Percentiles rank a stretch among this genome's conserved stretches.
These are phyloP conservation scores for Malthinus seriepunctatus DNA, from an alignment of 2,888 invertebrate species.

Conservation along the genomic window DNA sequence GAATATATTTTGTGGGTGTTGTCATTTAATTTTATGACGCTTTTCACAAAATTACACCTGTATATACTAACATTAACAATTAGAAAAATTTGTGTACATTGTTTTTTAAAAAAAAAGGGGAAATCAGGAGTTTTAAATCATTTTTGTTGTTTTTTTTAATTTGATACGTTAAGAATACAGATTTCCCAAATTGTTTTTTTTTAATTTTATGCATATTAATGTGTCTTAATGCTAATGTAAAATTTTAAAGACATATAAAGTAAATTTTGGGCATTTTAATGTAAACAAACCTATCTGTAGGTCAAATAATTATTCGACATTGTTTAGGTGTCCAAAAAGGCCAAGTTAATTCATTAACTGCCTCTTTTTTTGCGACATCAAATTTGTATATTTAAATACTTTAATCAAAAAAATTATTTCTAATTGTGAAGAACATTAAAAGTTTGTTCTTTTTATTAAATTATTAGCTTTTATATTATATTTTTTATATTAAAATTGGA, in stretches of 20 bases:
- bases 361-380: slow-evolving; percentile 11
- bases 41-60: slow-evolving; percentile 11
- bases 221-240: slow-evolving; percentile 20
- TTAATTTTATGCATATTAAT: slow-evolving; percentile 13
- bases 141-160: slow-evolving; percentile 14
- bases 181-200: slow-evolving; percentile 15
- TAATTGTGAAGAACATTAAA: slow-evolving; percentile 27
- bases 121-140: slow-evolving; percentile 16
- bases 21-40: slow-evolving; percentile 7
- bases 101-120: slow-evolving; percentile 13
- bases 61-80: slow-evolving; percentile 15
- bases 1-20: slow-evolving; percentile 20
- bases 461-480: too few relatives aligned
- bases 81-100: slow-evolving; percentile 20
- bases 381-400: slow-evolving; percentile 36
- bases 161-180: slow-evolving; percentile 7
- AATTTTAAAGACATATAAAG: slow-evolving; percentile 13
- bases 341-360: too few relatives aligned
- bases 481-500: too few relatives aligned
- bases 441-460: too few relatives aligned
- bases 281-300: slow-evolving; percentile 11
- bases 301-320: too few relatives aligned
- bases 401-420: slow-evolving; percentile 40
- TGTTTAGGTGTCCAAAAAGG: too few relatives aligned
- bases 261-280: slow-evolving; percentile 41